Base-by-base conservation (phyloP, 2,113 vertebrate species). In the Collichthys lucidus region DNA sequence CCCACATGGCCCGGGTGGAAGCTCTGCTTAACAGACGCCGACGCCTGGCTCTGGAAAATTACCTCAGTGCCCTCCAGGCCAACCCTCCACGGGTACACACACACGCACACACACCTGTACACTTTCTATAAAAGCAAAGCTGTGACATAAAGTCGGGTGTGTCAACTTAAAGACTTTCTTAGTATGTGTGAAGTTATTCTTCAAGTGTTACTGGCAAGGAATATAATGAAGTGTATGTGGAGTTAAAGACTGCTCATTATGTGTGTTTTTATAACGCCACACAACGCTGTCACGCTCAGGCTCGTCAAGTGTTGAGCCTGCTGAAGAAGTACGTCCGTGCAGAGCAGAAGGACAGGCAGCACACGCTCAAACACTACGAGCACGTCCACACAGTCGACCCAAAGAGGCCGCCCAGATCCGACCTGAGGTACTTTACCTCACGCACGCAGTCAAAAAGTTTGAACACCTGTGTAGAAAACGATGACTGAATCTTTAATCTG, bases 1-100 rank as follows among this genome's bases (percentile, higher is more conserved):
- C 98, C 4, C 98, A 99, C 91, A 95, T 99, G 91, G 97, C 97
- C 22, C 96, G 97, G 0, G 98, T 99, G 63, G 98, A 99, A 81
- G 96, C 98, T 52, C 96, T 98, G 94, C 92, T 99, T 82, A 99
- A 98, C 0, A 97, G 98, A 79, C 97, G 96, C 19, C 95, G 97
- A 2, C 96, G 97, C 11, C 86, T 97, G 4, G 96, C 98, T 15
- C 94, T 99, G 71, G 98, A 99, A 94, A 99, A 97, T 86, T 99
- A 98, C 91, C 92, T 99, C 65, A 95, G 94, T 0, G 96, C 97
- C 72, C 91, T 99, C 75, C 97, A 99, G 89, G 95, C 97, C 1
- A 96, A 96, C 83, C 96, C 97, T 0, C 97, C 97, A 0, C 92
- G 96, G 89, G 98, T 99, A 94, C 78, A 93, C 22, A 50, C 59